These are phyloP conservation scores for Bacillus rossius DNA, from an alignment of 1,140 invertebrate genomes.

Conservation along the genomic window DNA sequence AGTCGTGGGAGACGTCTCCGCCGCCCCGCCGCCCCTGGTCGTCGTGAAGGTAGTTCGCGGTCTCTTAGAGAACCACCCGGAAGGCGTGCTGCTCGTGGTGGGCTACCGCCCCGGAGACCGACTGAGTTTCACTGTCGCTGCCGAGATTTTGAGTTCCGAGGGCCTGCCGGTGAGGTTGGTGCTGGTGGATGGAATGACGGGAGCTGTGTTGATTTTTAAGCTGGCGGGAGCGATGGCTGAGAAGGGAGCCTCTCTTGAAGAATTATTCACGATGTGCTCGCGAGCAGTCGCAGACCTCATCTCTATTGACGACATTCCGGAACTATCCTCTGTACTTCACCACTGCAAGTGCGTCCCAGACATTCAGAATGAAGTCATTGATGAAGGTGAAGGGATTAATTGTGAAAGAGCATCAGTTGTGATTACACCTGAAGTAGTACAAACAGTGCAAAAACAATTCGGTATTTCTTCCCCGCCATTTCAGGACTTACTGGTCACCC, in stretches of 20 bases:
- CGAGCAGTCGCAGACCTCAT: constrained; percentile 17
- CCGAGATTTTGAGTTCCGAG: constrained; percentile 43
- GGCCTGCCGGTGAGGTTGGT: constrained; percentile 41
- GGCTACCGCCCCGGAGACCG: constrained; percentile 60
- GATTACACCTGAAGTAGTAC: constrained; percentile 39
- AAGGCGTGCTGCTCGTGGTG: constrained; percentile 52
- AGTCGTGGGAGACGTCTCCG: constrained; percentile 55
- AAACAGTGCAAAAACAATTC: constrained; percentile 42
- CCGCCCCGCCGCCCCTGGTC: constrained; percentile 49
- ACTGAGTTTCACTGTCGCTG: constrained; percentile 57
- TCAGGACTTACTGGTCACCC: constrained; percentile 40
- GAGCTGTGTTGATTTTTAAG: constrained; percentile 55
- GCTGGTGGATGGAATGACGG: constrained; percentile 47
- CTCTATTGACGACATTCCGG: constrained; percentile 27
- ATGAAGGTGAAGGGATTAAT: constrained; percentile 30
- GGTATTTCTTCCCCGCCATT: constrained; percentile 6
- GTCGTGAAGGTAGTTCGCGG: constrained; percentile 49
- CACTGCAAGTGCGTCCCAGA: no score
- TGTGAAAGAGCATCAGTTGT: constrained; percentile 29
- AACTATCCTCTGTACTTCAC: constrained; percentile 3
- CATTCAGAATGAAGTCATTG: constrained; percentile 46
- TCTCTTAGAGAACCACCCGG: constrained; percentile 32
- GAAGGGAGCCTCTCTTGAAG: constrained; percentile 44
- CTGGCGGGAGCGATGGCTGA: constrained; percentile 64
- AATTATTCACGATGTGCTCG: constrained; percentile 14